phyloP scores from a whole-genome alignment of 2,888 invertebrate genomes.

The Epinotia nisella region DNA sequence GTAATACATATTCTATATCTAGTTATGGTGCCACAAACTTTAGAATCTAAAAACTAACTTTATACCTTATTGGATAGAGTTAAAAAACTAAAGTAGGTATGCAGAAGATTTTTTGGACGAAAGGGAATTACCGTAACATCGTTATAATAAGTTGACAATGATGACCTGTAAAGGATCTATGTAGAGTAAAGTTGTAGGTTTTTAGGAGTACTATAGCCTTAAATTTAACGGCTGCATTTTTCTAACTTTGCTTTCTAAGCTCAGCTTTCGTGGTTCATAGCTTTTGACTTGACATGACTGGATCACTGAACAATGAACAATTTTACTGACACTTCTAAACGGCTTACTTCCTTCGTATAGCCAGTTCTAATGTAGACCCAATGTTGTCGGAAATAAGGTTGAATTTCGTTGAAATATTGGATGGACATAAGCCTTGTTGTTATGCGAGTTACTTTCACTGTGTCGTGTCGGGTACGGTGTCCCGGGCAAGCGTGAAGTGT shows the following conservation, averaged over 20 bases:
- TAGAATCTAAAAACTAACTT: no score
- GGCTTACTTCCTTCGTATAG: background rate
- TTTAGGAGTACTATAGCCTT: no score
- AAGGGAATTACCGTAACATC: no score
- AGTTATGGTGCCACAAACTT: no score
- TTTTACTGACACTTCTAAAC: background rate
- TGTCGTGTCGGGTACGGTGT: conserved; percentile 20
- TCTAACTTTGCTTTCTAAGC: conserved; percentile 1
- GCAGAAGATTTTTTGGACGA: no score
- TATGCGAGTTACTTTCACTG: conserved; percentile 28
- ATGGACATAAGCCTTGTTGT: conserved; percentile 1
- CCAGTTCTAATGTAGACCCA: background rate
- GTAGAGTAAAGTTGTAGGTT: no score
- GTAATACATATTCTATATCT: no score
- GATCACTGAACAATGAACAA: conserved; percentile 16
- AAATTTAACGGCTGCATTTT: background rate
- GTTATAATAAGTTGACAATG: no score
- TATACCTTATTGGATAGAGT: no score
- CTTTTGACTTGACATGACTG: background rate
- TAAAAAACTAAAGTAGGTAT: no score
- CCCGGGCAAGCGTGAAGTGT: conserved; percentile 1
- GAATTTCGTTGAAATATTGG: background rate
- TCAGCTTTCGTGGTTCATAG: conserved; percentile 3
- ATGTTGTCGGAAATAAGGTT: background rate
- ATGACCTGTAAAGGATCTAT: no score